These are phyloP conservation scores for Beris morrisii DNA, from an alignment of 2,888 invertebrate species.

Conservation along the genomic window DNA sequence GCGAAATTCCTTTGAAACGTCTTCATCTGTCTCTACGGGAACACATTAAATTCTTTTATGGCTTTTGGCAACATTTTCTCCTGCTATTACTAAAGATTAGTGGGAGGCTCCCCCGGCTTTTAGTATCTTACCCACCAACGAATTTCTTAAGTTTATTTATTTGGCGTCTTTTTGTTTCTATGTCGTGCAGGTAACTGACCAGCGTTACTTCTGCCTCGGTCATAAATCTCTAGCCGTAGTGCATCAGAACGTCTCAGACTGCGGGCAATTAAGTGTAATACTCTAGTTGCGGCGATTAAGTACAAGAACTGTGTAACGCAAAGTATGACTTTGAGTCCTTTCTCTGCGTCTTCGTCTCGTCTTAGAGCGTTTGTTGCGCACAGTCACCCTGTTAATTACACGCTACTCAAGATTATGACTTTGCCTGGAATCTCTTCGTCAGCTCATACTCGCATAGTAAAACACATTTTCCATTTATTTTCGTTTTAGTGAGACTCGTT, in stretches of 20 bases:
- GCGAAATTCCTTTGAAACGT: too few species aligned
- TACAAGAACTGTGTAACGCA: slow-evolving; percentile 11
- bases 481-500: slow-evolving; percentile 21
- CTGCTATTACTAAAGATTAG: too few species aligned
- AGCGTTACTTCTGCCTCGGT: slow-evolving; percentile 24
- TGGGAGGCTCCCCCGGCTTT: too few species aligned
- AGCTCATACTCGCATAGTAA: slow-evolving; percentile 5
- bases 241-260: slow-evolving; percentile 11
- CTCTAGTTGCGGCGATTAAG: slow-evolving; percentile 24
- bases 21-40: too few species aligned
- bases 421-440: slow-evolving; percentile 22
- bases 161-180: background rate
- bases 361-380: slow-evolving; percentile 22
- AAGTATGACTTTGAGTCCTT: slow-evolving; percentile 26
- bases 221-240: slow-evolving; percentile 33
- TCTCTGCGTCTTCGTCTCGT: slow-evolving; percentile 27
- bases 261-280: slow-evolving; percentile 21
- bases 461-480: slow-evolving; percentile 27
- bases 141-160: slow-evolving; percentile 19
- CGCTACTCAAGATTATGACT: slow-evolving; percentile 31
- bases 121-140: too few species aligned
- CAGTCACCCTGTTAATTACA: slow-evolving; percentile 31
- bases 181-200: slow-evolving; percentile 23
- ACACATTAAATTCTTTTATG: too few species aligned
- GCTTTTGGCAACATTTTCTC: too few species aligned